Evolutionary conservation across 2,113 vertebrate genomes (phyloP), one percentile per base, ranked within the genome.

Genomic region (Elephas maximus): DNA sequence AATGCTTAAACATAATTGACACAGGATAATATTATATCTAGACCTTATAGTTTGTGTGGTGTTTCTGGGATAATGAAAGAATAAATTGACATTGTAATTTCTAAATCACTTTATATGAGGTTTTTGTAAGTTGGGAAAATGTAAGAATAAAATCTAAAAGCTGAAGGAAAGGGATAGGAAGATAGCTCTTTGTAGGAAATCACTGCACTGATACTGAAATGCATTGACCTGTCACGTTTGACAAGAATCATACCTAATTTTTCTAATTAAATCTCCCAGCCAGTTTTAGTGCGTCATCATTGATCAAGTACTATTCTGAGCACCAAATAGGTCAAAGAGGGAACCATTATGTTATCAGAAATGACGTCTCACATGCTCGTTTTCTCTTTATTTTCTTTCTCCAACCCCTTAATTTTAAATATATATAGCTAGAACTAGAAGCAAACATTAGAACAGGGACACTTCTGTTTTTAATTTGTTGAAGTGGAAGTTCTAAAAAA

Each of bases 261-360:
- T 97, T 98, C 97, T 99, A 98, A 98, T 99, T 98, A 99, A 98
- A 98, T 97, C 96, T 97, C 97, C 95, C 97, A 96, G 95, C 97
- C 97, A 98, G 98, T 96, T 94, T 92, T 73, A 95, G 45, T 93
- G 63, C 94, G 48, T 95, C 76, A 60, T 96, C 79, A 93, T 90
- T 94, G 92, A 97, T 96, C 90, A 95, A 80, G 93, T 88, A 76
- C 67, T 95, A 67, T 88, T 88, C 85, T 96, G 71, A 93, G 44
- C 63, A 88, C 67, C 24, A 63, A 78, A 93, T 65, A 73, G 28
- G 48, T 91, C 82, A 83, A 82, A 92, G 87, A 89, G 26, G 60
- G 41, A 93, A 62, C 78, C 23, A 30, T 93, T 62, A n/a, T 84
- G 0, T 79, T 79, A 79, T 91, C 45, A 96, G 41, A 93, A 96